These are phyloP conservation scores for Rhadina sibilatrix DNA, from an alignment of 2,113 vertebrate genomes.

Conservation along the genomic window DNA sequence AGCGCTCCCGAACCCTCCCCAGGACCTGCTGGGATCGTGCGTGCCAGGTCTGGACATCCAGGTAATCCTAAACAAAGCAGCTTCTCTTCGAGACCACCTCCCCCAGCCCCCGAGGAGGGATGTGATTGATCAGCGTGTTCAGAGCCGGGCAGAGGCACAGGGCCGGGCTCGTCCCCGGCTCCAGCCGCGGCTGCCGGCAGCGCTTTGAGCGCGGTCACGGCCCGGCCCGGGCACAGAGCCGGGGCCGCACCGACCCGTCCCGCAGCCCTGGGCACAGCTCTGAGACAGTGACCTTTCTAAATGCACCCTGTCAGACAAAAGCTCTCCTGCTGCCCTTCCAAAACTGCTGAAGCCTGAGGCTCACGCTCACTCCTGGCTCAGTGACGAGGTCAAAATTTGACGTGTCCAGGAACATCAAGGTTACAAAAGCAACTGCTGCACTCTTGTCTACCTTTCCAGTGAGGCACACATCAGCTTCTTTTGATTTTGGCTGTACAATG, in stretches of 20 bases:
- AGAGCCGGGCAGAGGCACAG: background rate
- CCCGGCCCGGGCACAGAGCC: accelerated
- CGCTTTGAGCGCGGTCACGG: background rate
- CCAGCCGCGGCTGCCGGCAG: background rate
- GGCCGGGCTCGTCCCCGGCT: background rate
- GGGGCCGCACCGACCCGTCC: accelerated
- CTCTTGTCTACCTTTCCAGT: background rate
- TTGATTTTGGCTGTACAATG: background rate
- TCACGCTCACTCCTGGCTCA: background rate
- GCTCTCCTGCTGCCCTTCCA: background rate
- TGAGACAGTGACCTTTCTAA: background rate
- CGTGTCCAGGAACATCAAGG: background rate
- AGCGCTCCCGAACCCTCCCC: accelerated
- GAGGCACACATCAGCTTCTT: background rate
- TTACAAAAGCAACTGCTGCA: background rate
- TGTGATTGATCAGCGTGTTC: accelerated
- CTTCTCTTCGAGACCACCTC: accelerated
- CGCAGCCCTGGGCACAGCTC: background rate
- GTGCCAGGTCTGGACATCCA: background rate
- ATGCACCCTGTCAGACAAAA: background rate
- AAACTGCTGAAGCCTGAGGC: background rate
- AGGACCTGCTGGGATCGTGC: accelerated
- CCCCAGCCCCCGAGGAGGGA: background rate
- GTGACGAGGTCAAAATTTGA: background rate
- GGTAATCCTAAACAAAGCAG: background rate